These are phyloP conservation scores for Aphodius granarius DNA, from an alignment of 2,888 invertebrate species.

Conservation along the genomic window DNA sequence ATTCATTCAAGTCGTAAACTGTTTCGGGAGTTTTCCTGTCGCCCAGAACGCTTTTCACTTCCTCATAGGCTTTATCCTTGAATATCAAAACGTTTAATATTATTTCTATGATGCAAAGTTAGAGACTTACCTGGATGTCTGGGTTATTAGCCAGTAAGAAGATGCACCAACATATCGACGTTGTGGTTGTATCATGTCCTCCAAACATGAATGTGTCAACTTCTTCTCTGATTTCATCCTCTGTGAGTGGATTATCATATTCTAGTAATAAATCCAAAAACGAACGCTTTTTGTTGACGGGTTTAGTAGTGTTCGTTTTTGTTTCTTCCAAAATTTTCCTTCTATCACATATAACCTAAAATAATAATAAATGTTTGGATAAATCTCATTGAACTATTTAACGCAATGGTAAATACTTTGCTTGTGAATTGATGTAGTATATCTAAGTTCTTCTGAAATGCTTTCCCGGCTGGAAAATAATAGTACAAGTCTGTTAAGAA, in stretches of 20 bases:
- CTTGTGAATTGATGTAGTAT: conserved; percentile 18
- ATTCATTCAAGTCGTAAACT: conserved; percentile 61
- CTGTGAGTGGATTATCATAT: conserved; percentile 29
- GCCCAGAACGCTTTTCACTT: conserved; percentile 55
- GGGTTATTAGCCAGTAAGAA: conserved; percentile 41
- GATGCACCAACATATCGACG: conserved; percentile 42
- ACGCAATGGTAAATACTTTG: too few relatives aligned
- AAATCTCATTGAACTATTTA: too few relatives aligned
- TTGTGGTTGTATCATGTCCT: conserved; percentile 45
- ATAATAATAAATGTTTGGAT: too few relatives aligned
- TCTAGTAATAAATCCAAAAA: conserved; percentile 19
- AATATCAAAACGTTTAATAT: conserved; percentile 31
- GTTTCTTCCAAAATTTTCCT: neutral
- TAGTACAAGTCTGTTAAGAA: neutral
- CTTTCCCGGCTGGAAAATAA: conserved; percentile 4
- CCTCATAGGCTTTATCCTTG: conserved; percentile 56
- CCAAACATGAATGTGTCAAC: conserved; percentile 47
- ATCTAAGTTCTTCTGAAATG: conserved; percentile 8
- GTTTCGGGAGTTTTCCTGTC: conserved; percentile 47
- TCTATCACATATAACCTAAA: neutral
- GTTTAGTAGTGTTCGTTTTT: neutral
- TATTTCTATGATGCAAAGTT: too few relatives aligned
- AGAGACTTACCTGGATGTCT: conserved; percentile 39
- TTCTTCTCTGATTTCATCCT: conserved; percentile 43
- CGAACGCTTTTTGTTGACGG: conserved; percentile 6